Conservation (phyloP, 1,140 invertebrate species). For the Andrena cerasifolii region DNA sequence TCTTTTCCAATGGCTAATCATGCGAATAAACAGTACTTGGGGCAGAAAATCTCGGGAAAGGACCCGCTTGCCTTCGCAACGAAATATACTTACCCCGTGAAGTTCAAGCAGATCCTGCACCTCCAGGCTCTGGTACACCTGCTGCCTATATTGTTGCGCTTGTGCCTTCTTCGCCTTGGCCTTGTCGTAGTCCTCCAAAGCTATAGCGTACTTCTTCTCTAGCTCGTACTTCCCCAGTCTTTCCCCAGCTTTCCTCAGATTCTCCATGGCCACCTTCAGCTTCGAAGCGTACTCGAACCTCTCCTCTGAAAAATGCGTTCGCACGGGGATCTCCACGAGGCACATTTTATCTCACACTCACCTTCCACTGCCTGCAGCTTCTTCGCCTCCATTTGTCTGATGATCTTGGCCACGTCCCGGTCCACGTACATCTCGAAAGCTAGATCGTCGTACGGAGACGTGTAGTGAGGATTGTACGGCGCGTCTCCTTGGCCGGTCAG, state of each 20-base stretch:
- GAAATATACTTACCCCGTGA: conserved; percentile 85
- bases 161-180: conserved; percentile 94
- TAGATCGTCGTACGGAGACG: conserved; percentile 96
- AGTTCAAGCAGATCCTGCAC: conserved; percentile 91
- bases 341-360: no score
- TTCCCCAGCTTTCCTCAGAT: conserved; percentile 92
- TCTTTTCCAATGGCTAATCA: conserved; percentile 80
- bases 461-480: conserved; percentile 84
- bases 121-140: conserved; percentile 87
- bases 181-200: conserved; percentile 94
- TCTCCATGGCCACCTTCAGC: conserved; percentile 92
- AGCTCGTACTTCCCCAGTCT: conserved; percentile 94
- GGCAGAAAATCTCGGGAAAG: no score
- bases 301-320: conserved; percentile 87
- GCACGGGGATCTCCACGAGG: no score
- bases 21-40: not conserved
- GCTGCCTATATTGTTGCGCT: conserved; percentile 90
- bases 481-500: conserved; percentile 75
- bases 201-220: conserved; percentile 95
- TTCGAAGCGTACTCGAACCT: conserved; percentile 96
- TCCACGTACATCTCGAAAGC: conserved; percentile 99
- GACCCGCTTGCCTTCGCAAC: no score
- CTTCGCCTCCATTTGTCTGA: conserved; percentile 93
- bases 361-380: conserved; percentile 92
- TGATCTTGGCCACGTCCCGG: conserved; percentile 93